A percentile compares a stretch with the other conserved stretches of the same genome.
Conservation (phyloP, 2,113 vertebrate genomes). For the Pseudopodoces humilis region DNA sequence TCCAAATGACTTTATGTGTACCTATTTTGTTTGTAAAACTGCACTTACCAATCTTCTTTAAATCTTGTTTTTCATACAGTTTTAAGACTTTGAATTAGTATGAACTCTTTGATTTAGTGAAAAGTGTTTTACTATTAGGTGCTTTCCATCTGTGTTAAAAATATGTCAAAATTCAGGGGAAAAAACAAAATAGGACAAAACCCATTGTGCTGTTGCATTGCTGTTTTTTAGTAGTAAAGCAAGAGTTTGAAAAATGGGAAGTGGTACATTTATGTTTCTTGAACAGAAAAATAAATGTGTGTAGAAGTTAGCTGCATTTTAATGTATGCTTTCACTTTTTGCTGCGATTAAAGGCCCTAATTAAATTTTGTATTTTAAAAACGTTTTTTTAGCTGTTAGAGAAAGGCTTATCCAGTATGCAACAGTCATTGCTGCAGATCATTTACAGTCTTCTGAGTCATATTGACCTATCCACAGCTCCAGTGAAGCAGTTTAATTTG, state of each 20-base stretch:
- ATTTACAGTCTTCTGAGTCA: constrained; percentile 96
- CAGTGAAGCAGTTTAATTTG: constrained; percentile 96
- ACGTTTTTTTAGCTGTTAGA: constrained; percentile 84
- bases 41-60: background rate
- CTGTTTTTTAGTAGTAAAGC: background rate
- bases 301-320: background rate
- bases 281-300: background rate
- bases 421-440: constrained; percentile 94
- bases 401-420: constrained; percentile 95
- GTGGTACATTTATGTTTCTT: background rate
- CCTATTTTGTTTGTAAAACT: background rate
- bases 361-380: background rate
- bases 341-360: background rate
- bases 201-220: background rate
- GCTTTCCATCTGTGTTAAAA: background rate
- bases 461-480: constrained; percentile 91
- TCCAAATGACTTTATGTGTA: background rate
- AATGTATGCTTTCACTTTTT: background rate
- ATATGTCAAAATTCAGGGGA: background rate
- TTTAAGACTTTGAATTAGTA: background rate
- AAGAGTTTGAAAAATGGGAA: background rate
- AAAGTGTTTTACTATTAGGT: background rate
- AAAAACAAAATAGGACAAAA: background rate
- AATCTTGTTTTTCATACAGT: background rate
- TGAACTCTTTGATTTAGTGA: background rate